Evolutionary conservation across 2,797 vertebrate genomes (phyloP).

Genomic region (Pangasius djambal): DNA sequence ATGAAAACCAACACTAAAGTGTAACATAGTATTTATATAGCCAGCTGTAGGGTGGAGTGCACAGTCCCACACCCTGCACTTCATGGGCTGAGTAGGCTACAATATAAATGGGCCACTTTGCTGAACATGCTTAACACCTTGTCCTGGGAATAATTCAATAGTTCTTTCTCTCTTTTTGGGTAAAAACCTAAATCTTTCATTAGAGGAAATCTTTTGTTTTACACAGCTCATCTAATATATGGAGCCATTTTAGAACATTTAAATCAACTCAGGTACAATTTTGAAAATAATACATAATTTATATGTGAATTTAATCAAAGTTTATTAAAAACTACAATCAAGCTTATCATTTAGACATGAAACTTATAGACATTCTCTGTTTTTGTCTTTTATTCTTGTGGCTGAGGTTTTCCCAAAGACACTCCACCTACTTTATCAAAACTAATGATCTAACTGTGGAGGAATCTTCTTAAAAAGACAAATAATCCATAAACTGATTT

Average conservation of each 20-base stretch:
- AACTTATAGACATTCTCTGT: background rate
- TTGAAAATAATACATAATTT: background rate
- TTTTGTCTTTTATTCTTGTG: background rate
- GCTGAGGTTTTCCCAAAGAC: background rate
- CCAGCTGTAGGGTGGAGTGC: constrained; percentile 45
- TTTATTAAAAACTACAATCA: no score
- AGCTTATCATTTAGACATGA: no score
- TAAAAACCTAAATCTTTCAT: background rate
- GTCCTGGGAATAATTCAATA: background rate
- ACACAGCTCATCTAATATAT: background rate
- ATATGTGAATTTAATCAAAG: no score
- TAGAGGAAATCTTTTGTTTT: background rate
- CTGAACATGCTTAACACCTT: constrained; percentile 6
- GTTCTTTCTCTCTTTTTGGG: background rate
- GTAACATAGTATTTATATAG: constrained; percentile 52
- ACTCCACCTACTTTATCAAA: background rate
- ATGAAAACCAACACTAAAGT: constrained; percentile 44
- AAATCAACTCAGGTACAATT: background rate
- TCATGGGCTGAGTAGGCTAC: background rate
- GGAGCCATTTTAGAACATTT: no score
- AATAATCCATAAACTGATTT: background rate
- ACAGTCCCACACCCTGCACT: constrained; percentile 52
- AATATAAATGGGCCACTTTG: background rate
- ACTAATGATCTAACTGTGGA: background rate
- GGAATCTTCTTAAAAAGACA: background rate